phyloP scores from a whole-genome alignment of 2,888 invertebrate genomes.

The Alentia gelatinosa region DNA sequence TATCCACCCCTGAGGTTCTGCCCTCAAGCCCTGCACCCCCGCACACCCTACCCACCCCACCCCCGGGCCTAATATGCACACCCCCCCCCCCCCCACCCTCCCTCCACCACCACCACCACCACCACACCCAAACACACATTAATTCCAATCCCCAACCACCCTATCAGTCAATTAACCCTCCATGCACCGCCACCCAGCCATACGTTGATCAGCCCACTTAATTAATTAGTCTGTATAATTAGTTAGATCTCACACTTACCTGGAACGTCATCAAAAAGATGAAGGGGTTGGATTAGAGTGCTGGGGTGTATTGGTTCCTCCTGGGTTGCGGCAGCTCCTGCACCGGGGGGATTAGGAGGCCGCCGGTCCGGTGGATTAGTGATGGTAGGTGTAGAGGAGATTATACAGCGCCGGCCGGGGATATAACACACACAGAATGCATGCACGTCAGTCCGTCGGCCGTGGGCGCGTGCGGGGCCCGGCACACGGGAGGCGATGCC shows the following conservation, averaged over 20 bases:
- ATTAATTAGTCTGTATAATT: neutral
- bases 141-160: too few relatives aligned
- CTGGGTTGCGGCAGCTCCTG: too few relatives aligned
- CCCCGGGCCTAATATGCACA: neutral
- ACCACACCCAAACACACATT: neutral
- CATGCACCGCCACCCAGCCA: too few relatives aligned
- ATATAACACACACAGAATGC: too few relatives aligned
- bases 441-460: too few relatives aligned
- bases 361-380: too few relatives aligned
- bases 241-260: neutral
- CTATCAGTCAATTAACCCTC: too few relatives aligned
- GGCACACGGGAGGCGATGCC: too few relatives aligned
- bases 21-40: neutral
- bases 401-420: too few relatives aligned
- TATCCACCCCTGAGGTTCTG: neutral
- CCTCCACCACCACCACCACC: neutral
- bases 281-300: neutral
- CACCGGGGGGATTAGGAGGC: neutral
- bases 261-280: slow-evolving; percentile 12
- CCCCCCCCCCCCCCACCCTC: neutral
- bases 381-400: too few relatives aligned
- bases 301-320: too few relatives aligned
- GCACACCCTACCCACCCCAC: neutral
- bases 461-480: too few relatives aligned
- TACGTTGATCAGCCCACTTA: neutral